Conservation (phyloP, 2,888 invertebrate genomes). For the Sclerodermus sp. region DNA sequence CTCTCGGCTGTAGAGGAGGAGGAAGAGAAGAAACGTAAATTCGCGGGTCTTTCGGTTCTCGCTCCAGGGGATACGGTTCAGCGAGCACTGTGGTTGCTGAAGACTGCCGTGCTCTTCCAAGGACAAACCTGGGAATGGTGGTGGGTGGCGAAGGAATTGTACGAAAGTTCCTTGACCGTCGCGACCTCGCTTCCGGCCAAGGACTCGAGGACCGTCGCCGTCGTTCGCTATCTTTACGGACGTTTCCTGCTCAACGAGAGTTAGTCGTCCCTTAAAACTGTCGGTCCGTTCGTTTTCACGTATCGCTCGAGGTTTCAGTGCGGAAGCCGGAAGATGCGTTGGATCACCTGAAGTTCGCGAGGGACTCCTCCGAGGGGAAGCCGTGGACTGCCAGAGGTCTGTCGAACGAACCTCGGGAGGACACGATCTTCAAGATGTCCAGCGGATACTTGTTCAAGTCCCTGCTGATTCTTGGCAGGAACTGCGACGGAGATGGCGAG, state of each 20-base stretch:
- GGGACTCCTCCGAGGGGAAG: conserved; percentile 25
- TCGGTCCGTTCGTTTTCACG: no score
- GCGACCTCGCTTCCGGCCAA: conserved; percentile 22
- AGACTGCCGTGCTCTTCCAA: conserved; percentile 35
- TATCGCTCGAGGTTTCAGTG: conserved; percentile 13
- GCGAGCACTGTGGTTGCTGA: conserved; percentile 20
- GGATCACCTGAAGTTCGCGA: conserved; percentile 28
- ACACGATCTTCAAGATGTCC: conserved; percentile 33
- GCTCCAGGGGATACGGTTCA: conserved; percentile 12
- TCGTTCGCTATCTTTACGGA: conserved; percentile 39
- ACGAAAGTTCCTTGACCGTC: conserved; percentile 24
- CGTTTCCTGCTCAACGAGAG: conserved; percentile 38
- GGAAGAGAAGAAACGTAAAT: no score
- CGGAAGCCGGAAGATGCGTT: conserved; percentile 27
- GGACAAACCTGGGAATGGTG: conserved; percentile 37
- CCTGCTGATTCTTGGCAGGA: conserved; percentile 25
- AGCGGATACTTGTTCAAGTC: conserved; percentile 31
- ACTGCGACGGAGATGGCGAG: conserved; percentile 15
- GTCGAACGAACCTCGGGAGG: conserved; percentile 22
- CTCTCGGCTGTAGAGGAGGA: no score
- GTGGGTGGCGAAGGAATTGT: conserved; percentile 43
- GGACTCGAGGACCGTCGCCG: conserved; percentile 21
- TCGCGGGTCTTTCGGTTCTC: neutral
- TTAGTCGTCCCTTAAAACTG: no score
- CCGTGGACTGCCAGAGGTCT: conserved; percentile 30